Evolutionary conservation across 2,888 invertebrate genomes (phyloP), one percentile per base, ranked within the genome.

Genomic region (Platypus cylindrus): DNA sequence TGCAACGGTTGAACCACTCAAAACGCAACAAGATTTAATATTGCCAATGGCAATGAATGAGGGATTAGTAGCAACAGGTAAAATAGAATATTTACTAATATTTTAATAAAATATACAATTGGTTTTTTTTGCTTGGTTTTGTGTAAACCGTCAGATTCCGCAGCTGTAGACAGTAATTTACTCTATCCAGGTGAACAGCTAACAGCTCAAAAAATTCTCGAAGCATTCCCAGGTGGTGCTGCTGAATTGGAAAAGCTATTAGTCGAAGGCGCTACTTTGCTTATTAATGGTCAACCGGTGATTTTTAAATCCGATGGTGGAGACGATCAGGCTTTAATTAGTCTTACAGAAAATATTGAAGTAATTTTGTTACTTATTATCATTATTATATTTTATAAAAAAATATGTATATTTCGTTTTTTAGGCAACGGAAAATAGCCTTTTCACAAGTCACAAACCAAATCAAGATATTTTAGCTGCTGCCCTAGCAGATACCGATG

Each of bases 381-480:
- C 4, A 3, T 11, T 24, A 5, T 5, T 24, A 8, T 3, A 5
- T 24, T 12, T 24, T 26, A 7, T 26, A 15, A 9, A 12, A 26
- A 15, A n/a, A 28, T 22, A 17, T 5, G 5, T 17, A 32, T 14
- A 32, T 3, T 25, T 17, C 17, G 18, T 37, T 40, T 11, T 22
- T n/a, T 54, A 56, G 43, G 49, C 50, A 5, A 52, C 46, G 15
- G 51, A 54, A 4, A 60, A 57, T 45, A 54, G 58, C 3, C 50
- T 60, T 16, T 61, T 57, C 38, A 51, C 55, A 3, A 49, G 52
- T 1, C 51, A 56, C 9, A 50, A 41, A 12, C 60, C 60, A 39
- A 75, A 73, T 46, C 72, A 78, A 45, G 82, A 83, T 53, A 77
- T 83, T 45, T 60, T 83, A 27, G 79, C 82, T 11, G 80, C 77